These are phyloP conservation scores for Globodera rostochiensis DNA, from an alignment of 1,140 invertebrate species.

Conservation along the genomic window DNA sequence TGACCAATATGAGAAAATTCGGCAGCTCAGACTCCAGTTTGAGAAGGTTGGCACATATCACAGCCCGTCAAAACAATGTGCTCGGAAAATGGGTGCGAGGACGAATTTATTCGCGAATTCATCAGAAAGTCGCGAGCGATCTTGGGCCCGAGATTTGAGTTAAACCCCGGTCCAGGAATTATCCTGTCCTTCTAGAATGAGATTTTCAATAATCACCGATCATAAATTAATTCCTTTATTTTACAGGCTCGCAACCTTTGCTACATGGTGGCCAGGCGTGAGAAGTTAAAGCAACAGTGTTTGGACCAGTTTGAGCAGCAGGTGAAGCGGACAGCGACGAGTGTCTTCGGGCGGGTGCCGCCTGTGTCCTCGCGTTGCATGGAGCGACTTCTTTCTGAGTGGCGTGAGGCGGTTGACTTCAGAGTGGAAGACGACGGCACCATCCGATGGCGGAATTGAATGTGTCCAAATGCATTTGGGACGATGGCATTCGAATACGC, in stretches of 20 bases:
- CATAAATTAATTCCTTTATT: constrained; percentile 10
- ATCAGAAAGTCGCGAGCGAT: background rate
- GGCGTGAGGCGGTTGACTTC: background rate
- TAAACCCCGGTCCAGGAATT: background rate
- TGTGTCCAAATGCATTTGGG: too few relatives aligned
- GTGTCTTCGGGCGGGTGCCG: constrained; percentile 22
- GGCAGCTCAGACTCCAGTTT: background rate
- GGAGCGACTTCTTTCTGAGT: background rate
- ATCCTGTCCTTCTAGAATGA: background rate
- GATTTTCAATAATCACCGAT: background rate
- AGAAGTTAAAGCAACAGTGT: constrained; percentile 42
- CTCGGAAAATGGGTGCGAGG: too few relatives aligned
- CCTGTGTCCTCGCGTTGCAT: background rate
- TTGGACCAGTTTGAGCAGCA: constrained; percentile 28
- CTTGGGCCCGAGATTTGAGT: background rate
- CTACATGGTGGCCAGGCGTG: constrained; percentile 42
- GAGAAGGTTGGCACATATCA: background rate
- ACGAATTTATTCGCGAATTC: too few relatives aligned
- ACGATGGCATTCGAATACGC: too few relatives aligned
- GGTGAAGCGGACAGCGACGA: constrained; percentile 26
- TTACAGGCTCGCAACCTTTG: constrained; percentile 47
- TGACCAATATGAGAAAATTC: background rate
- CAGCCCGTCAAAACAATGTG: too few relatives aligned
- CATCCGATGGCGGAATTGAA: too few relatives aligned
- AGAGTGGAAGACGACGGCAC: background rate